phyloP scores from a whole-genome alignment of 2,113 vertebrate genomes.

The Tautogolabrus adspersus region DNA sequence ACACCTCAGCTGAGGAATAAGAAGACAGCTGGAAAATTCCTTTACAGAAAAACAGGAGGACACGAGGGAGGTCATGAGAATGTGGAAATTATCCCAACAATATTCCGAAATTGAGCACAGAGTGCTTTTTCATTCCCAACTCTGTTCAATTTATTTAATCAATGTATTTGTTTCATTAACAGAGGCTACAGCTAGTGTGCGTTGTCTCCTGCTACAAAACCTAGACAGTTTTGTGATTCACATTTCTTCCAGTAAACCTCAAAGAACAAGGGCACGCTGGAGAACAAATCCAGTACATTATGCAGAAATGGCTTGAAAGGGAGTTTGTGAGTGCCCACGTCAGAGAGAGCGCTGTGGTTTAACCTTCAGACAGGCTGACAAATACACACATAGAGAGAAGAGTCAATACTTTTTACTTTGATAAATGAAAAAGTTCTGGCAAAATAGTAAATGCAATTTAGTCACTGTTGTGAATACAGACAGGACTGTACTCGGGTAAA shows the following conservation, averaged over 20 bases:
- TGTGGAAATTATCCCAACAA: constrained; percentile 34
- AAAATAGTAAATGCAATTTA: too few species aligned
- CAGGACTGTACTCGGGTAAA: too few species aligned
- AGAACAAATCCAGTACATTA: not conserved
- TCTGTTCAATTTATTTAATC: constrained; percentile 40
- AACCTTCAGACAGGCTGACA: not conserved
- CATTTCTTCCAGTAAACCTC: too few species aligned
- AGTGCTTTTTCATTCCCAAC: constrained; percentile 2
- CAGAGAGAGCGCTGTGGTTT: too few species aligned
- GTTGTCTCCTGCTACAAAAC: not conserved
- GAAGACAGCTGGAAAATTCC: not conserved
- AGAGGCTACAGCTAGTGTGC: constrained; percentile 2
- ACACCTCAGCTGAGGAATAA: constrained; percentile 14
- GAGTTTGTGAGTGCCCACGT: not conserved
- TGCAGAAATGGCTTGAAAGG: not conserved
- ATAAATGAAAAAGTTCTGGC: too few species aligned
- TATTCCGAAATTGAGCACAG: constrained; percentile 15
- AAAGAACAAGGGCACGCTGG: not conserved
- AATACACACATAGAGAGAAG: too few species aligned
- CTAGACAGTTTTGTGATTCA: too few species aligned
- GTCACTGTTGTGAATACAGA: too few species aligned
- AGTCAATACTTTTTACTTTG: too few species aligned
- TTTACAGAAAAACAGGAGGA: too few species aligned
- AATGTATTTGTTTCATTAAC: not conserved
- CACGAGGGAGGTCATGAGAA: not conserved